Conservation (phyloP, 2,113 vertebrate species). For the Phainopepla nitens region DNA sequence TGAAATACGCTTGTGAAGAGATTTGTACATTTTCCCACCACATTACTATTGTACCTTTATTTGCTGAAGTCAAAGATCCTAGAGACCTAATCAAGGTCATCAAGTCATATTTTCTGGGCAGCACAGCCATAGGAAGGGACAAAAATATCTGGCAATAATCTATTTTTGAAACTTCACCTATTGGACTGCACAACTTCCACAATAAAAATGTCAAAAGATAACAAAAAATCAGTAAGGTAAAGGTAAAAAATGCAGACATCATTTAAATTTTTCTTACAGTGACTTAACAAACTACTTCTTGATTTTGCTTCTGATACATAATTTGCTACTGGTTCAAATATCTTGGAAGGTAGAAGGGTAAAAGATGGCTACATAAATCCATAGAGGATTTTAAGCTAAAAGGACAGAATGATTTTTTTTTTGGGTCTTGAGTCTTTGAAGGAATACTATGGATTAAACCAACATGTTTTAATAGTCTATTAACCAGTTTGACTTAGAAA, state of each 20-base stretch:
- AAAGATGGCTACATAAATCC: background rate
- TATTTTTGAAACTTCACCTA: background rate
- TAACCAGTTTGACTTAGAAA: background rate
- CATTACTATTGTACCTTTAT: background rate
- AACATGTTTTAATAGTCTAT: background rate
- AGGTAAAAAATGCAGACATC: background rate
- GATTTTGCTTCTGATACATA: background rate
- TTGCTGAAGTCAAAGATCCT: background rate
- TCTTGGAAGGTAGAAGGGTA: background rate
- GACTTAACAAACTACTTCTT: background rate
- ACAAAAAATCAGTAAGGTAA: background rate
- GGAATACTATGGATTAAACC: background rate
- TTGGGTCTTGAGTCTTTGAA: background rate
- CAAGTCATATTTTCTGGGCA: background rate
- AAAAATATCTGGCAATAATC: background rate
- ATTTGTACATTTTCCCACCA: background rate
- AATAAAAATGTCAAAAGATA: background rate
- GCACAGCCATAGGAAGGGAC: background rate
- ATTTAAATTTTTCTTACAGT: background rate
- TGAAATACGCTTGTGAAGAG: background rate
- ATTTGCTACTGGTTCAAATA: background rate
- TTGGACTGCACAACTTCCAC: rapidly evolving
- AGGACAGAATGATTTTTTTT: background rate
- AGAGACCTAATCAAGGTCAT: background rate
- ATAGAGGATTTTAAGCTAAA: background rate